Evolutionary conservation across 2,113 vertebrate species (phyloP).

Genomic region (Cnemophilus loriae): DNA sequence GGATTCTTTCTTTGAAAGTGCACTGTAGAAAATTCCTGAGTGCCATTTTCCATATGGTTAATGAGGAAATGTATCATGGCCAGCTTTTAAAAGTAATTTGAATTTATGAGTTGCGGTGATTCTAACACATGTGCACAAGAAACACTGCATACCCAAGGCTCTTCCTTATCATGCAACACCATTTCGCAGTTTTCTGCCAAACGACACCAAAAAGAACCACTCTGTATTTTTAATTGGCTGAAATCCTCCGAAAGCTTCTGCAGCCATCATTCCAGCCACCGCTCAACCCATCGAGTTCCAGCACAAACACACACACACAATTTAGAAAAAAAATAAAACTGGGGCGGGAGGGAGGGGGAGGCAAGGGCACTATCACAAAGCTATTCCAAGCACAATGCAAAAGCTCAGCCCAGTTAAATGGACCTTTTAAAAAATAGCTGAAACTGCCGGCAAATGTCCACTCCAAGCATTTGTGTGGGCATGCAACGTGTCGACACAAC

Average conservation of each 20-base stretch:
- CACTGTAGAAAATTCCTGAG: constrained; percentile 79
- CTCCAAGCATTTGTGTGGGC: neutral
- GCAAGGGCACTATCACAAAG: neutral
- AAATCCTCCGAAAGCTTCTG: constrained; percentile 55
- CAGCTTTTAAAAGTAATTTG: constrained; percentile 81
- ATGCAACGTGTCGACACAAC: neutral
- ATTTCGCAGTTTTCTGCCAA: constrained; percentile 68
- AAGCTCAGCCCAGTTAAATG: neutral
- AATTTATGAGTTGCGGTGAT: constrained; percentile 77
- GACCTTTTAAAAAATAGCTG: neutral
- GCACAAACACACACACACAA: neutral
- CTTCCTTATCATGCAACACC: constrained; percentile 74
- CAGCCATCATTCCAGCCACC: constrained; percentile 12
- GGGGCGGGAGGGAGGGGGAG: neutral
- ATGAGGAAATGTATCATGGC: constrained; percentile 85
- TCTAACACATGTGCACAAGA: constrained; percentile 74
- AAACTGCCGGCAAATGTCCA: neutral
- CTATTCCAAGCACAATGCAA: neutral
- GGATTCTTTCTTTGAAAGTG: constrained; percentile 90
- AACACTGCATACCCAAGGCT: constrained; percentile 64
- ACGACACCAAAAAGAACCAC: constrained; percentile 66
- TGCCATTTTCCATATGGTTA: constrained; percentile 93
- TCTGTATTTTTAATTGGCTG: constrained; percentile 71
- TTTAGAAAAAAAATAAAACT: neutral
- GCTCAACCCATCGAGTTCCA: neutral